Percentiles rank a stretch among this genome's conserved stretches.
These are phyloP conservation scores for Bufotes viridis DNA, from an alignment of 2,797 vertebrate species.

Conservation along the genomic window DNA sequence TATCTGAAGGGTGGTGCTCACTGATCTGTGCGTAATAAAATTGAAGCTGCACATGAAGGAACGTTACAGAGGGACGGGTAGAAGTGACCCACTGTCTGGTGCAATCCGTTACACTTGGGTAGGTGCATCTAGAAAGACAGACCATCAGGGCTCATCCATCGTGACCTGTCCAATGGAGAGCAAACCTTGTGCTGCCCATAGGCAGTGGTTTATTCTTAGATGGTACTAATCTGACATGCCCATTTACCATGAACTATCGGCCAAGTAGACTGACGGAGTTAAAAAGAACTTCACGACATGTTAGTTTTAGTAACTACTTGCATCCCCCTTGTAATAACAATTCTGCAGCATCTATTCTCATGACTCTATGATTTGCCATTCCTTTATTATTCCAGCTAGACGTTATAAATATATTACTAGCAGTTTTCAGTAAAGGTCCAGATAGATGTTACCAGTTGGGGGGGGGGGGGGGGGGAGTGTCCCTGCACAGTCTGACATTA, in stretches of 20 bases:
- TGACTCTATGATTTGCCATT: no score
- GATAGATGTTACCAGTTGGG: no score
- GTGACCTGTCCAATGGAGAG: not conserved
- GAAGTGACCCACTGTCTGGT: not conserved
- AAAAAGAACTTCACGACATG: no score
- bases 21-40: conserved; percentile 56
- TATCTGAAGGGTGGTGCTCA: conserved; percentile 37
- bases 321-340: no score
- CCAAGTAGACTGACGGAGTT: not conserved
- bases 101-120: not conserved
- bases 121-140: not conserved
- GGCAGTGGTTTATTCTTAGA: not conserved
- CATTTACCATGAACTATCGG: no score
- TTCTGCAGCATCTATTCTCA: no score
- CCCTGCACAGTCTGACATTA: no score
- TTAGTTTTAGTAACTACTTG: no score
- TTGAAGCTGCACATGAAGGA: conserved; percentile 1
- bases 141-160: not conserved
- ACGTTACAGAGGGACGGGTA: conserved; percentile 13
- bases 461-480: no score
- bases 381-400: no score
- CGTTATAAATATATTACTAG: no score
- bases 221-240: not conserved
- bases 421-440: no score
- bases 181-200: not conserved